Percentiles rank a stretch among this genome's conserved stretches.
These are phyloP conservation scores for Myiagra hebetior DNA, from an alignment of 2,113 vertebrate genomes.

Conservation along the genomic window DNA sequence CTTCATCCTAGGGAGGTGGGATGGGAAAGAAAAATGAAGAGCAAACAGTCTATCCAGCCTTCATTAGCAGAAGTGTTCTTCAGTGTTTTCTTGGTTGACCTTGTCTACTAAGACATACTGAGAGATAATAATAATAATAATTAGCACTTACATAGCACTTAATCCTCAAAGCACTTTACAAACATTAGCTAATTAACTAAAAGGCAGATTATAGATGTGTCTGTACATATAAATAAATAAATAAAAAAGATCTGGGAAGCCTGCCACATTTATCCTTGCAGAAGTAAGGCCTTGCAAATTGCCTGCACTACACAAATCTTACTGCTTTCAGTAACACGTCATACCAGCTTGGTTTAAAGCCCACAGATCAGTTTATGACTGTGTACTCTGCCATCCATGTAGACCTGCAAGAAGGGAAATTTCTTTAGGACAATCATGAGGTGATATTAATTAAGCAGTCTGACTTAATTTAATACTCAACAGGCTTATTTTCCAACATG, in stretches of 20 bases:
- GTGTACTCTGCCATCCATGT: not conserved
- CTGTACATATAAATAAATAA: conserved; percentile 30
- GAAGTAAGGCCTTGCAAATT: not conserved
- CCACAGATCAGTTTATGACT: not conserved
- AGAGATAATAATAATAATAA: conserved; percentile 49
- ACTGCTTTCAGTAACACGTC: not conserved
- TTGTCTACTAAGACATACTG: not conserved
- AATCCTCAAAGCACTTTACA: conserved; percentile 51
- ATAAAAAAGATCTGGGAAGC: conserved; percentile 20
- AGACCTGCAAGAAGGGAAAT: not conserved
- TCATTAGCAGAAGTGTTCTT: not conserved
- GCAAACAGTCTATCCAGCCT: not conserved
- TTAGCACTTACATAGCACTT: conserved; percentile 45
- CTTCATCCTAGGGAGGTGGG: not conserved
- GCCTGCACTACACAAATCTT: not conserved
- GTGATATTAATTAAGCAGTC: conserved; percentile 36
- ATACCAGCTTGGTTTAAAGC: not conserved
- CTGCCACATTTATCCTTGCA: not conserved
- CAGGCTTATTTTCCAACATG: conserved; percentile 27
- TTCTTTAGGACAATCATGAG: not conserved
- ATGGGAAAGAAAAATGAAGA: not conserved
- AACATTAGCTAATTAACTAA: conserved; percentile 64
- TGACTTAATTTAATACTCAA: conserved; percentile 46
- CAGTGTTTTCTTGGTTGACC: not conserved
- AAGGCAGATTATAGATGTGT: conserved; percentile 32